These are phyloP conservation scores for Cotesia vestalis DNA, from an alignment of 1,140 invertebrate species.

Conservation along the genomic window DNA sequence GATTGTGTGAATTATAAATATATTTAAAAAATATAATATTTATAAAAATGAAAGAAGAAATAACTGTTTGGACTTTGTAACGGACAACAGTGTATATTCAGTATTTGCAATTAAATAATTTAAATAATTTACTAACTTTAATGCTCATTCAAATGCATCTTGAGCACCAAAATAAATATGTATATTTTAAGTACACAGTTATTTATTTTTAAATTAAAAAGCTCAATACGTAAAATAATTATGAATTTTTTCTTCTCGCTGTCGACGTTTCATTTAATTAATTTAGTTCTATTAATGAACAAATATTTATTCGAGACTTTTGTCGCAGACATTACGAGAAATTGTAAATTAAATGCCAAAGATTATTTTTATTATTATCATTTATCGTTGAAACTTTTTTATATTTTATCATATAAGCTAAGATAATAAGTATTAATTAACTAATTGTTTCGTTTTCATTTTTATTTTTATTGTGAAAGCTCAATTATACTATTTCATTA, in stretches of 20 bases:
- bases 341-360: too few relatives aligned
- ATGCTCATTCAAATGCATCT: conserved; percentile 6
- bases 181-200: conserved; percentile 5
- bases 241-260: too few relatives aligned
- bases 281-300: too few relatives aligned
- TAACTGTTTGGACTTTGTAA: conserved; percentile 9
- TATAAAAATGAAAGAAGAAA: not conserved
- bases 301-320: too few relatives aligned
- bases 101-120: conserved; percentile 16
- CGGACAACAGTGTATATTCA: conserved; percentile 15
- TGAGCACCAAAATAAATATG: not conserved
- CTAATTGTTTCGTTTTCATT: too few relatives aligned
- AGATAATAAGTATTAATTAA: too few relatives aligned
- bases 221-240: too few relatives aligned
- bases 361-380: too few relatives aligned
- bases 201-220: conserved; percentile 5
- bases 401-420: too few relatives aligned
- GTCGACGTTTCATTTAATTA: too few relatives aligned
- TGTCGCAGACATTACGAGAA: too few relatives aligned
- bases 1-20: conserved; percentile 9
- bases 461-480: not conserved
- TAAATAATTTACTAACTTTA: not conserved
- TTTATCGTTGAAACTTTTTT: too few relatives aligned
- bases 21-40: not conserved
- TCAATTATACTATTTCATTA: conserved; percentile 6